Base-by-base conservation (phyloP, 2,888 invertebrate genomes). In the Cephonodes hylas region DNA sequence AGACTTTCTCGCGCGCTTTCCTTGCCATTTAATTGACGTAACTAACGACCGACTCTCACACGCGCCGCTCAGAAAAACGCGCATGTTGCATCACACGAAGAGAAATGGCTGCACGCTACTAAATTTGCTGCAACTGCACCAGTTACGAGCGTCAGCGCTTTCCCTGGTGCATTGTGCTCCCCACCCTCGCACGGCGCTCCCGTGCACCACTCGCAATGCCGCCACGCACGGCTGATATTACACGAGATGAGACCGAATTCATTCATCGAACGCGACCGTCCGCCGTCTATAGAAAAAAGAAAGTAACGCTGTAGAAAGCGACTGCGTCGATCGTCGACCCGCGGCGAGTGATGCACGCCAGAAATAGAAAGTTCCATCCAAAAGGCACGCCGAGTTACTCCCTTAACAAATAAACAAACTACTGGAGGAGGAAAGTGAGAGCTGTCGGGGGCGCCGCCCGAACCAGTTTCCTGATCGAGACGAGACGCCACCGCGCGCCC, bases 341-440 rank as follows among this genome's bases (percentile, higher is more conserved):
- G 88, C 73, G 77, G 84, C 83, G 83, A 88, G 81, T 84, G 83
- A 80, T 82, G 81, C 79, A 66, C 83, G 86, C 85, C 89, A 89
- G 91, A 92, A 91, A 91, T 91, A 91, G 91, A 92, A 92, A 92
- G 91, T 91, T 84, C 75, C 81, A 78, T 85, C 87, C 85, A 81
- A 88, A 88, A 89, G 79, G 83, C 81, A 71, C 76, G 72, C 72
- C 74, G 71, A 75, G 79, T 75, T 72, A 73, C 81, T 89, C 89
- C 91, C 89, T 86, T 85, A 85, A 87, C 87, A 88, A 91, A 91
- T 89, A 88, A 90, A 90, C 88, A 88, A 86, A 86, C 81, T 73
- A 69, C 75, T 77, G 84, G 85, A 83, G 77, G 82, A 85, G 83
- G 89, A 92, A 91, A 90, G 91, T 91, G 91, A 91, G 89, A 88